These are phyloP conservation scores for Drosophila teissieri DNA, from an alignment of 1,140 invertebrate genomes.

Conservation along the genomic window DNA sequence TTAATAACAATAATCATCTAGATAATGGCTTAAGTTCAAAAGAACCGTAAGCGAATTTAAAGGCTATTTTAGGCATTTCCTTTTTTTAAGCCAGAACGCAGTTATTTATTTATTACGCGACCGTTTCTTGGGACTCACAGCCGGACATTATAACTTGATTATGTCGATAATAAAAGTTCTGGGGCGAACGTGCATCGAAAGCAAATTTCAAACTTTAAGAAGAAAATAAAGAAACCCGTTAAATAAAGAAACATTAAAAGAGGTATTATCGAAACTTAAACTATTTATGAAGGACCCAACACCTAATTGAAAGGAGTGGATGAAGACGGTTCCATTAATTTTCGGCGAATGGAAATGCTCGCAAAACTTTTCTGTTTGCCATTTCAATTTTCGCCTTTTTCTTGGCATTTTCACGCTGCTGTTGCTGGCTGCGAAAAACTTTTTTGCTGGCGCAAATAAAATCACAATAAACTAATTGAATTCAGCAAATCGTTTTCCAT, in stretches of 20 bases:
- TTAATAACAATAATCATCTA: slow-evolving; percentile 47
- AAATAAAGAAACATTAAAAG: slow-evolving; percentile 33
- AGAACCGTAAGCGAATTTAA: slow-evolving; percentile 46
- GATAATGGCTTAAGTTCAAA: slow-evolving; percentile 63
- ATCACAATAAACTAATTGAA: slow-evolving; percentile 80
- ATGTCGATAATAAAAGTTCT: slow-evolving; percentile 75
- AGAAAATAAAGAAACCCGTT: slow-evolving; percentile 1
- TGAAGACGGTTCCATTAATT: slow-evolving; percentile 32
- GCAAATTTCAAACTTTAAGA: slow-evolving; percentile 40
- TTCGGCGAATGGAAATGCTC: slow-evolving; percentile 20
- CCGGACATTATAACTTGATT: slow-evolving; percentile 73
- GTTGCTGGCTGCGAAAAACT: slow-evolving; percentile 19
- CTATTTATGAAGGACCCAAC: slow-evolving; percentile 45
- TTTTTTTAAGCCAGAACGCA: slow-evolving; percentile 20
- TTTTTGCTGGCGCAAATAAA: slow-evolving; percentile 54
- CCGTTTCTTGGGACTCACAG: slow-evolving; percentile 36
- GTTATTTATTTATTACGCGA: slow-evolving; percentile 76
- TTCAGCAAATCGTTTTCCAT: slow-evolving; percentile 70
- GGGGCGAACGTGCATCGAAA: slow-evolving; percentile 61
- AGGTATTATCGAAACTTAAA: slow-evolving; percentile 43
- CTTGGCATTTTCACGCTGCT: slow-evolving; percentile 42
- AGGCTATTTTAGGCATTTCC: slow-evolving; percentile 57
- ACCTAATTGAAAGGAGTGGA: slow-evolving; percentile 41
- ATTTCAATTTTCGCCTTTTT: slow-evolving; percentile 27
- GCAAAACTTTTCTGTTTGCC: slow-evolving; percentile 22